Evolutionary conservation across 2,113 vertebrate genomes (phyloP), one percentile per base, ranked within the genome.

Genomic region (Brachypteracias leptosomus): DNA sequence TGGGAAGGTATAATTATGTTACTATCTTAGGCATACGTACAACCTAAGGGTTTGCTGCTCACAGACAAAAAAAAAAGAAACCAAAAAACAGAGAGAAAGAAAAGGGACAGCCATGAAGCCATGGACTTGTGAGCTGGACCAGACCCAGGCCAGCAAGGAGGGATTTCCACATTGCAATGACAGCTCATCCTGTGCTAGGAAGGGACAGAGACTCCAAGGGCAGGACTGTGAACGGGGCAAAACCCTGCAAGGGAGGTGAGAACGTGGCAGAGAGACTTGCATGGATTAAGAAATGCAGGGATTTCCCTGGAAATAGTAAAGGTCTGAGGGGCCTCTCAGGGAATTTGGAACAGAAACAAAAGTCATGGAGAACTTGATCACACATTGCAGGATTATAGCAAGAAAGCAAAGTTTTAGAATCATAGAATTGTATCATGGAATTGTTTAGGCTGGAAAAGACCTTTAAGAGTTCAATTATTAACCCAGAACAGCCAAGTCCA

Each of bases 1-100:
- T 88, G 94, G 79, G 59, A 79, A 76, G 85, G 75, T 88, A 44
- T 66, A 94, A 96, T 97, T 89, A 76, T 9, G 59, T 59, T 80
- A 35, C 82, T 95, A 44, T 73, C 59, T 88, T 67, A 65, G 59
- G 86, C 73, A 19, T 19, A 35, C 0, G 3, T 16, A 76, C 78
- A 68, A 57, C 63, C 84, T 21, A 3, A 16, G 6, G 88, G 67
- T 18, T 73, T 55, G 24, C 55, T 66, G 59, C 65, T 90, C 78
- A 58, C 31, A 33, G 11, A 25, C 16, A 54, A 15, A 51, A 78
- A 49, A 28, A 6, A 9, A 35, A 36, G 38, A 61, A n/a, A n/a
- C n/a, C n/a, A n/a, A 44, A 33, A 26, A 25, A 11, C 9, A 51
- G 47, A 73, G 22, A 25, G 35, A 38, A 40, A 85, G 22, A 24